Conservation (phyloP, 2,797 vertebrate species). For the Spea hammondii region DNA sequence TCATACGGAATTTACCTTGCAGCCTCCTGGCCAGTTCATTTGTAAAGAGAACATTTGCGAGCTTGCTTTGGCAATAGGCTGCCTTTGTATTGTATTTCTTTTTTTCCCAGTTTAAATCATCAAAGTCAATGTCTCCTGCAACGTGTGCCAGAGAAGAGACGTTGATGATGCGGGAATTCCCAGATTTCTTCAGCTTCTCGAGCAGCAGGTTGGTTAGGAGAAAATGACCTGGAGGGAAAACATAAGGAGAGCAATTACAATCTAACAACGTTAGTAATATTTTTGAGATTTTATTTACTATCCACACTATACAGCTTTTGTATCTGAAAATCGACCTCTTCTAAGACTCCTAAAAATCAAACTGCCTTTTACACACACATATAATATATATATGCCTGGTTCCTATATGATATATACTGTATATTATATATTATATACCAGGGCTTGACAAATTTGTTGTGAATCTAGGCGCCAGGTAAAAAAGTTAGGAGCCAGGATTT, state of each 20-base stretch:
- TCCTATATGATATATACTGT: too few relatives aligned
- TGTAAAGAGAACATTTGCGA: conserved; percentile 81
- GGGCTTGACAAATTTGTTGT: too few relatives aligned
- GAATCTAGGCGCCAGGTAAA: too few relatives aligned
- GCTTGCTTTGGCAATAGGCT: conserved; percentile 88
- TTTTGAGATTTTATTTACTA: too few relatives aligned
- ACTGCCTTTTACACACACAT: too few relatives aligned
- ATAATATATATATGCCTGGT: too few relatives aligned
- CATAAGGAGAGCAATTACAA: not conserved
- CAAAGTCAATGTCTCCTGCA: conserved; percentile 78
- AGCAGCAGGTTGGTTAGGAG: conserved; percentile 82
- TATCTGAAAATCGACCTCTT: too few relatives aligned
- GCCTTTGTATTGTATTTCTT: conserved; percentile 81
- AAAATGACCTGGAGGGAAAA: conserved; percentile 74
- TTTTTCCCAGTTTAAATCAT: conserved; percentile 82
- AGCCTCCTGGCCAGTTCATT: conserved; percentile 78
- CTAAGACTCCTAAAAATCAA: too few relatives aligned
- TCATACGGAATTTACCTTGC: conserved; percentile 64
- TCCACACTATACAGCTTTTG: too few relatives aligned
- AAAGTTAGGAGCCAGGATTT: too few relatives aligned
- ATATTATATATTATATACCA: too few relatives aligned
- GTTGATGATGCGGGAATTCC: conserved; percentile 80
- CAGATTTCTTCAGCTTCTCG: conserved; percentile 78
- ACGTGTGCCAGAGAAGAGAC: conserved; percentile 81
- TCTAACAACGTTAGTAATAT: not conserved